A percentile compares a stretch with the other conserved stretches of the same genome.
These are phyloP conservation scores for Ormyrus thymus DNA, from an alignment of 2,888 invertebrate species.

Conservation along the genomic window DNA sequence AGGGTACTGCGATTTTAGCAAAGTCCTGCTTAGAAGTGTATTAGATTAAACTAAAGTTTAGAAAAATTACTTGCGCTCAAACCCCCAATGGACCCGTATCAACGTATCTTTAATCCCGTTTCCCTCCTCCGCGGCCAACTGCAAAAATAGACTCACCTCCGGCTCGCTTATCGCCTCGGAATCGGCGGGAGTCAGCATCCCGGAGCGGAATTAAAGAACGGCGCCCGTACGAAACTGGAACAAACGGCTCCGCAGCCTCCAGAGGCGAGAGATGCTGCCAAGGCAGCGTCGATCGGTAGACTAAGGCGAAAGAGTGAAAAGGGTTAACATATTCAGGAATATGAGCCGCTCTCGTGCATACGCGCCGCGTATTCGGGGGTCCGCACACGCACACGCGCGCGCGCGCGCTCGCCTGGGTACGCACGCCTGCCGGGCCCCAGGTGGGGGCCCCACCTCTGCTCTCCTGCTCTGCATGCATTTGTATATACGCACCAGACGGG, in stretches of 20 bases:
- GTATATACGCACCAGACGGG: constrained; percentile 58
- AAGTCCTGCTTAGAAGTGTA: too few relatives aligned
- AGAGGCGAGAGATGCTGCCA: constrained; percentile 68
- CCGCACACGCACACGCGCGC: constrained; percentile 57
- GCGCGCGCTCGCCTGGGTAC: constrained; percentile 54
- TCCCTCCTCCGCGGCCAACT: too few relatives aligned
- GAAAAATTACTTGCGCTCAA: too few relatives aligned
- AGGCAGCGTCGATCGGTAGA: constrained; percentile 72
- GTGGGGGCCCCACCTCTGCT: constrained; percentile 67
- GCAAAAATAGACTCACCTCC: constrained; percentile 31
- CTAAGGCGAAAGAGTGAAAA: constrained; percentile 64
- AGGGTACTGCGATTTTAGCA: too few relatives aligned
- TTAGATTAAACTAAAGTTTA: too few relatives aligned
- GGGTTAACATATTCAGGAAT: constrained; percentile 71
- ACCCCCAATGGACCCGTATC: too few relatives aligned
- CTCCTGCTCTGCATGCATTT: constrained; percentile 40
- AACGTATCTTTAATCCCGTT: too few relatives aligned
- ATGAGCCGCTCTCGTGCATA: constrained; percentile 61
- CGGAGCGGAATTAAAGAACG: neutral
- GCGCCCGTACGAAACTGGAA: constrained; percentile 8
- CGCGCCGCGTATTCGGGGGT: constrained; percentile 18
- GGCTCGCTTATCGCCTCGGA: neutral
- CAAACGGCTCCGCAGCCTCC: neutral
- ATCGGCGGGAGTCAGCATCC: neutral
- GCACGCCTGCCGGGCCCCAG: constrained; percentile 65